Percentiles rank a stretch among this genome's conserved stretches.
Conservation (phyloP, 1,140 invertebrate genomes). For the Drosophila yakuba region DNA sequence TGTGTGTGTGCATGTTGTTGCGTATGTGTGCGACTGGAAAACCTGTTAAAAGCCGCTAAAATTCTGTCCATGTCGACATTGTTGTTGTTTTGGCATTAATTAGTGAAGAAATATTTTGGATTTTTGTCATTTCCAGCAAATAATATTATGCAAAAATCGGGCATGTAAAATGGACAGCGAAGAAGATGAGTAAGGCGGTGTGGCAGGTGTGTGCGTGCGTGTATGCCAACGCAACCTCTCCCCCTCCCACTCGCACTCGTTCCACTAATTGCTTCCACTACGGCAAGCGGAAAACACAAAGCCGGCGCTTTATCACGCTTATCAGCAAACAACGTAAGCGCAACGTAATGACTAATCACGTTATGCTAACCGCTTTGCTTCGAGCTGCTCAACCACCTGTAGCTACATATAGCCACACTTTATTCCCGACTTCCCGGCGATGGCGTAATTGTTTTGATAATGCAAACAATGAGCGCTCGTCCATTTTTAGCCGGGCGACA, state of each 20-base stretch:
- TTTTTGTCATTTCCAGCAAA: constrained; percentile 69
- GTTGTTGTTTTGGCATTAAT: constrained; percentile 77
- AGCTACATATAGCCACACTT: constrained; percentile 9
- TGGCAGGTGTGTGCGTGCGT: constrained; percentile 21
- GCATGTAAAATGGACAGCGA: constrained; percentile 39
- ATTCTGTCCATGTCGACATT: constrained; percentile 63
- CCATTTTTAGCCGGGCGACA: constrained; percentile 74
- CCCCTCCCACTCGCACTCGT: constrained; percentile 25
- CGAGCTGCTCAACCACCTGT: constrained; percentile 31
- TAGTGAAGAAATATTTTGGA: constrained; percentile 78
- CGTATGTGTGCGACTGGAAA: constrained; percentile 65
- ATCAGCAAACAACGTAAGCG: constrained; percentile 58
- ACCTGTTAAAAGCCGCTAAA: constrained; percentile 81
- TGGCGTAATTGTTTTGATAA: constrained; percentile 78
- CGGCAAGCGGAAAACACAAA: constrained; percentile 50
- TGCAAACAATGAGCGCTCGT: constrained; percentile 60
- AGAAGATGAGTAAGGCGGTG: constrained; percentile 61
- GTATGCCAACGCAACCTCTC: constrained; percentile 36
- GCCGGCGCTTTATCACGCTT: constrained; percentile 74
- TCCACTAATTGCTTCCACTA: constrained; percentile 49
- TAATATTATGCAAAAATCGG: constrained; percentile 70
- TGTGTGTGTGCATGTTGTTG: constrained; percentile 26
- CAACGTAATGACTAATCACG: constrained; percentile 64
- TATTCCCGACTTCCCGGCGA: constrained; percentile 49
- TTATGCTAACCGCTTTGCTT: constrained; percentile 15